Evolutionary conservation across 2,113 vertebrate species (phyloP), one percentile per base, ranked within the genome.

Genomic region (Barnardius zonarius): DNA sequence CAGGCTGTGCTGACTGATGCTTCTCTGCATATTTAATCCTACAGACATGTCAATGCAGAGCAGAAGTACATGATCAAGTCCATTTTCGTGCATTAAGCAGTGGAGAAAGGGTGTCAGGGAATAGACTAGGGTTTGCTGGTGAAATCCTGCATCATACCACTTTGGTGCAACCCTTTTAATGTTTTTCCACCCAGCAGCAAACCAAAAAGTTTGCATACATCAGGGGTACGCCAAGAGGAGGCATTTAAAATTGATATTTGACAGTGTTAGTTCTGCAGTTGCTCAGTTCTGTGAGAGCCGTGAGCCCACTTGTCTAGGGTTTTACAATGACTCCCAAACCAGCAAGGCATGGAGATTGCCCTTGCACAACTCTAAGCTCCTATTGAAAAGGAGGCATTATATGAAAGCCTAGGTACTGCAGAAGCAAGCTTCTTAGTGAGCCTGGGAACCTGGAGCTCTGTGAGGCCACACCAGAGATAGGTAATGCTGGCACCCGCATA

Each of bases 391-490:
- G 17, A 28, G 1, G 2, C 3, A 5, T 7, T 63, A 2, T 15
- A n/a, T 19, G 31, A 41, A 49, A 86, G 10, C 15, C 17, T 61
- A 76, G 76, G 57, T 69, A 59, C 7, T 1, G 0, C 23, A 55
- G 33, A 18, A 62, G 16, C 13, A 48, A 69, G 7, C 6, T 28
- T 74, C 74, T 75, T 28, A 18, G 18, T 44, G 33, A 44, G 9
- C 17, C n/a, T 39, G 27, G 11, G 54, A 84, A 52, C 10, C 15
- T 74, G 30, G 20, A 55, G 14, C 17, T 59, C 33, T 24, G 3
- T 67, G 31, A 35, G 31, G 5, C 9, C 2, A 3, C 0, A 0
- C 23, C 2, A 0, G 19, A 69, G 8, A 13, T 20, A 27, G 39
- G 33, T 27, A 20, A 41, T 2, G 3, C 16, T 89, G 68, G 8